Evolutionary conservation across 2,797 vertebrate genomes (phyloP).

Genomic region (Sebastes minor): DNA sequence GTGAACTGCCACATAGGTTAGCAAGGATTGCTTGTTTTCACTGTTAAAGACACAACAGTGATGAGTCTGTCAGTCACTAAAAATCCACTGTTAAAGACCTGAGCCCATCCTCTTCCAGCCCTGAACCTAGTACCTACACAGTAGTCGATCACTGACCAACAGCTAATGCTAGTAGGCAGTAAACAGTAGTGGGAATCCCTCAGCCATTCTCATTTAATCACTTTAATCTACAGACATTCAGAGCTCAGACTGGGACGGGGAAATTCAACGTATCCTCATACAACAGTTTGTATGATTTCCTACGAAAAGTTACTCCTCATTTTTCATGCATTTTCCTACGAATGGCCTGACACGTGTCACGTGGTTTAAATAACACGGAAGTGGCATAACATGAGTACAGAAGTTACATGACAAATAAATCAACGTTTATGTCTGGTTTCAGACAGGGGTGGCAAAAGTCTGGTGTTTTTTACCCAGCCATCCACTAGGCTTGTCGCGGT

Average conservation of each 20-base stretch:
- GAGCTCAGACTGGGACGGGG: neutral
- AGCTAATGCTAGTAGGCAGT: neutral
- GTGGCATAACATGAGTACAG: too few species aligned
- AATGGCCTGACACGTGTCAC: too few species aligned
- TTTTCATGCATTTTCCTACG: too few species aligned
- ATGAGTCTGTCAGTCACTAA: neutral
- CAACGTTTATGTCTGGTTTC: too few species aligned
- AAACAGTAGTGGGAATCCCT: neutral
- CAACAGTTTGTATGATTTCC: too few species aligned
- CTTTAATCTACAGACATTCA: neutral
- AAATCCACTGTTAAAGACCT: neutral
- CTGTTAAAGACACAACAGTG: neutral
- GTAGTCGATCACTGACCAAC: neutral
- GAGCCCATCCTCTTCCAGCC: neutral
- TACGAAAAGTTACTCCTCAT: too few species aligned
- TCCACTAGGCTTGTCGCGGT: too few species aligned
- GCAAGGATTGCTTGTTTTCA: neutral
- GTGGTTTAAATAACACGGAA: too few species aligned
- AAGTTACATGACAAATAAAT: too few species aligned
- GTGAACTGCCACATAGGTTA: neutral
- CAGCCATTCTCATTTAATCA: neutral
- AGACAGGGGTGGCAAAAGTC: too few species aligned
- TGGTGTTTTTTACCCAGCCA: too few species aligned
- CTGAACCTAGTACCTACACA: neutral
- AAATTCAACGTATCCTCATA: neutral